Evolutionary conservation across 2,113 vertebrate genomes (phyloP).

Genomic region (Rhea americana): DNA sequence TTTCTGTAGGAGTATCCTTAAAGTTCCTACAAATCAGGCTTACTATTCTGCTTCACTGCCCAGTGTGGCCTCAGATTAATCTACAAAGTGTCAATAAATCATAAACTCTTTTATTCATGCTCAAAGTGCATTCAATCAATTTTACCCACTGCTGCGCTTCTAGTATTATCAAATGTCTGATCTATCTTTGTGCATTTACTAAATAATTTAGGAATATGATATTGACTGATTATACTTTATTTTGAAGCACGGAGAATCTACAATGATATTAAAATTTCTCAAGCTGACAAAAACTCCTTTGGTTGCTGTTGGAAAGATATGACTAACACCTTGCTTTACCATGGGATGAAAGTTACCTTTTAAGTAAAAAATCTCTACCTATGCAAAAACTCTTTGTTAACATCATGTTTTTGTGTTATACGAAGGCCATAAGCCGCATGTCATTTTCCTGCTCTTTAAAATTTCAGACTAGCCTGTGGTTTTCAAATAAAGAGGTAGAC

Average conservation of each 20-base stretch:
- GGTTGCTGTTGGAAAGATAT: background rate
- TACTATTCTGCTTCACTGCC: conserved; percentile 38
- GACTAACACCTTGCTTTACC: background rate
- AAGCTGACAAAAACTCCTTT: background rate
- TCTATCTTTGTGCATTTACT: conserved; percentile 59
- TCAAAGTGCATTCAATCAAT: conserved; percentile 66
- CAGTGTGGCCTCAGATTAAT: conserved; percentile 62
- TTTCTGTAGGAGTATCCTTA: conserved; percentile 1
- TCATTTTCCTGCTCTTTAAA: background rate
- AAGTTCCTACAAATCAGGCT: conserved; percentile 38
- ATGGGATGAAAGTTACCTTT: background rate
- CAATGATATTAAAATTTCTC: conserved; percentile 40
- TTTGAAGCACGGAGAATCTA: conserved; percentile 37
- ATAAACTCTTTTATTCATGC: conserved; percentile 66
- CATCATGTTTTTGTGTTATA: background rate
- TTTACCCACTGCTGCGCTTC: conserved; percentile 64
- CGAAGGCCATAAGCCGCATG: background rate
- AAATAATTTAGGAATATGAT: conserved; percentile 65
- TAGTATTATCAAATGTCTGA: conserved; percentile 58
- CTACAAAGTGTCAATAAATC: conserved; percentile 66
- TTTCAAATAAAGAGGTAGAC: background rate
- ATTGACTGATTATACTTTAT: conserved; percentile 56
- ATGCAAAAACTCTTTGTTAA: background rate
- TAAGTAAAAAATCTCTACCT: background rate
- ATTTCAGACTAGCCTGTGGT: background rate